phyloP scores from a whole-genome alignment of 2,888 invertebrate genomes.

The Drosophila anomelani region DNA sequence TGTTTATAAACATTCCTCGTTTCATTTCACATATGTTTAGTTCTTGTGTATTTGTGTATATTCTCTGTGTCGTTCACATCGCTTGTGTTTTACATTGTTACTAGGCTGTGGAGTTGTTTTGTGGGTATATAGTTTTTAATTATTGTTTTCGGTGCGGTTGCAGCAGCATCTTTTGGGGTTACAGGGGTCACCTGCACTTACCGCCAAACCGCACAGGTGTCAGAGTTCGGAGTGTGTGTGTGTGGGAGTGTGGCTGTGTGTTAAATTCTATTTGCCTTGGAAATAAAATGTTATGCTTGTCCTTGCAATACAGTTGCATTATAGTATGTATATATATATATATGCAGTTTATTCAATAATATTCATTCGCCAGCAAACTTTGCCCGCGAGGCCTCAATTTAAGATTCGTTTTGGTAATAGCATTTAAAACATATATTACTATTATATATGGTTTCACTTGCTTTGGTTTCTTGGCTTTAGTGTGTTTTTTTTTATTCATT shows the following conservation, averaged over 20 bases:
- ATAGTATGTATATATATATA: slow-evolving; percentile 57
- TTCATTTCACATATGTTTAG: slow-evolving; percentile 55
- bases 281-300: slow-evolving; percentile 70
- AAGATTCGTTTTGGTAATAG: slow-evolving; percentile 66
- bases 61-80: slow-evolving; percentile 61
- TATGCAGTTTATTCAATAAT: slow-evolving; percentile 64
- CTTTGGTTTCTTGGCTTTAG: slow-evolving; percentile 44
- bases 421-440: slow-evolving; percentile 72
- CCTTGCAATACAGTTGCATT: slow-evolving; percentile 67
- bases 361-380: slow-evolving; percentile 57
- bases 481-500: slow-evolving; percentile 16
- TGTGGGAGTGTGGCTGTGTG: slow-evolving; percentile 21
- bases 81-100: slow-evolving; percentile 50
- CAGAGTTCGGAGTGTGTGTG: slow-evolving; percentile 23
- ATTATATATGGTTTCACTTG: slow-evolving; percentile 56
- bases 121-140: slow-evolving; percentile 10
- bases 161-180: not conserved
- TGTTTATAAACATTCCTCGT: slow-evolving; percentile 83
- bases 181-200: slow-evolving; percentile 11
- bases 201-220: slow-evolving; percentile 32
- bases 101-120: slow-evolving; percentile 25
- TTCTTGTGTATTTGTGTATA: slow-evolving; percentile 53
- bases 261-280: slow-evolving; percentile 55
- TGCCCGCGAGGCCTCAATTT: slow-evolving; percentile 53
- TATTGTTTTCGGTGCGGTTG: slow-evolving; percentile 16